Evolutionary conservation across 2,888 invertebrate genomes (phyloP), one percentile per base, ranked within the genome.

Genomic region (Cephus spinipes): DNA sequence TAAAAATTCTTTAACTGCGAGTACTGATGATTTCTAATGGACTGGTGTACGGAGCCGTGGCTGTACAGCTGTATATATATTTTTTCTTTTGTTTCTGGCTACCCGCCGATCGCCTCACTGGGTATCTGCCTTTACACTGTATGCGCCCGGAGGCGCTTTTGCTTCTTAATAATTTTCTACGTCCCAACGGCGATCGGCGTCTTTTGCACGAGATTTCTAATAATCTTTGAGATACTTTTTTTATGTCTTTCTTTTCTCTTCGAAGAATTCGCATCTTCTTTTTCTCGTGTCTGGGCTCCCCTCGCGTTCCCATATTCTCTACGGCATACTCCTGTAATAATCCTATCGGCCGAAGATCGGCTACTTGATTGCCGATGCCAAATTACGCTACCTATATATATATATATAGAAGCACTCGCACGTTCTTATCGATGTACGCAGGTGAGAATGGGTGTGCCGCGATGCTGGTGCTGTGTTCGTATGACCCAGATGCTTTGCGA

Each of bases 1-100:
- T 86, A 82, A 87, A 87, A 89, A 89, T 87, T 87, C 76, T 73
- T 80, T 80, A 81, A 83, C 85, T 83, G 83, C 86, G 83, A 83
- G 81, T 55, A 23, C 55, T 86, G 85, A 86, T 87, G 85, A 86
- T 88, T 89, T 85, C 86, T 85, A 87, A 85, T 84, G 84, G 86
- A 82, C 81, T 80, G 76, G 77, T 71, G 68, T 74, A 68, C 33
- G 33, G 78, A 73, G 75, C 79, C 77, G 73, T 35, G 33, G 69
- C 69, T 75, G 0, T 55, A 9, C 23, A 23, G 23, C 9, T 15
- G 0, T 55, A 55, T 55, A 71, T 74, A 40, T 79, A 79, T 80
- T 81, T 79, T 81, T 80, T 80, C 78, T 77, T 82, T 77, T 80
- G 80, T 79, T 81, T 79, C 77, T 75, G 75, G 55, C 75, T 77